Evolutionary conservation across 2,888 invertebrate species (phyloP).

Genomic region (Nebria salina): DNA sequence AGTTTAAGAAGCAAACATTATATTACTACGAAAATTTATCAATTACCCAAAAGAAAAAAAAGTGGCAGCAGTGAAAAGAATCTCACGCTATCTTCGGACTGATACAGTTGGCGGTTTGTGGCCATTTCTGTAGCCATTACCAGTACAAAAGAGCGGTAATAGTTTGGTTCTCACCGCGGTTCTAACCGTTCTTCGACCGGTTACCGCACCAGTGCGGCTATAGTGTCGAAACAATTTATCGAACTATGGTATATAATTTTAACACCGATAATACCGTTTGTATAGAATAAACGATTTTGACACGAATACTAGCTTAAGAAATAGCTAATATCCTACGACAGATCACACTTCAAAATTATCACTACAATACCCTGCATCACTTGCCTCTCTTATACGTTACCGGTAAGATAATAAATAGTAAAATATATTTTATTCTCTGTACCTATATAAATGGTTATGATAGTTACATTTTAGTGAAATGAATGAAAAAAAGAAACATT

Average conservation of each 20-base stretch:
- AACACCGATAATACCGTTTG: conserved; percentile 43
- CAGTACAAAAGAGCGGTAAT: conserved; percentile 48
- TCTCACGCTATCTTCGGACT: conserved; percentile 9
- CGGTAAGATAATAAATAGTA: no score
- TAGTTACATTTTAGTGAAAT: no score
- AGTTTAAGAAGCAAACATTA: conserved; percentile 6
- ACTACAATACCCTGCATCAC: no score
- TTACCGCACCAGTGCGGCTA: conserved; percentile 46
- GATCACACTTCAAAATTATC: neutral
- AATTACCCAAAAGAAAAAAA: conserved; percentile 10
- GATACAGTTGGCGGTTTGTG: conserved; percentile 10
- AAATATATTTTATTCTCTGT: no score
- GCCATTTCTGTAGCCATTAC: conserved; percentile 42
- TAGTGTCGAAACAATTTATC: conserved; percentile 51
- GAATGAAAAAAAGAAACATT: no score
- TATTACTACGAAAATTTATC: conserved; percentile 13
- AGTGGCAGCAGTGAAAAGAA: neutral
- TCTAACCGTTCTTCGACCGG: conserved; percentile 44
- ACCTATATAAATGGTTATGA: no score
- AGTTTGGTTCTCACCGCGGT: conserved; percentile 48
- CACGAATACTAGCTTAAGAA: conserved; percentile 45
- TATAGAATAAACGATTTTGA: conserved; percentile 47
- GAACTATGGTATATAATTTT: conserved; percentile 50
- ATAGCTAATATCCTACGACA: neutral
- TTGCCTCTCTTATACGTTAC: no score